phyloP scores from a whole-genome alignment of 2,113 vertebrate genomes.

The Oncorhynchus kisutch region DNA sequence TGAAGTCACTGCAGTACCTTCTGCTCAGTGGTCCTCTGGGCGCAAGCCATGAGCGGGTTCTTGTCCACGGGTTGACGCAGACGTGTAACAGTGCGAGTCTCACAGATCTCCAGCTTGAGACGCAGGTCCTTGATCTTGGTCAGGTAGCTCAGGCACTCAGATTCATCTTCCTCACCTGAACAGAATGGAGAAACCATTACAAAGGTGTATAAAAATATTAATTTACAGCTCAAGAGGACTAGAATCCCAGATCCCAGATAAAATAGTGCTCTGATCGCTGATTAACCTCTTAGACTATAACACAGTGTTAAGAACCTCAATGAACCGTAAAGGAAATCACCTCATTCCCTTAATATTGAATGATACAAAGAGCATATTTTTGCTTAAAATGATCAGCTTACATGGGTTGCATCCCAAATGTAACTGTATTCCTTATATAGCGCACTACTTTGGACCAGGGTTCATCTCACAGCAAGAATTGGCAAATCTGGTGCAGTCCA shows the following conservation, averaged over 20 bases:
- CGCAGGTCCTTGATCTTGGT: conserved; percentile 87
- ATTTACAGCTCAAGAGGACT: too few relatives aligned
- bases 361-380: too few relatives aligned
- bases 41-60: conserved; percentile 81
- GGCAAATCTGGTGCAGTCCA: too few relatives aligned
- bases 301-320: too few relatives aligned
- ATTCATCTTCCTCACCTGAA: conserved; percentile 89
- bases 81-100: conserved; percentile 79
- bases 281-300: too few relatives aligned
- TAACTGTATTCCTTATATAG: conserved; percentile 6
- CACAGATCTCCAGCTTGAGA: conserved; percentile 85
- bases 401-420: neutral
- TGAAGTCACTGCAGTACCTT: conserved; percentile 71
- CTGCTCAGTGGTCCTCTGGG: conserved; percentile 83
- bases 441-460: conserved; percentile 32
- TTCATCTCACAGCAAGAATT: conserved; percentile 3
- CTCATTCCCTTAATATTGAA: too few relatives aligned
- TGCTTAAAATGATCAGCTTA: too few relatives aligned
- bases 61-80: conserved; percentile 83
- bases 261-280: too few relatives aligned
- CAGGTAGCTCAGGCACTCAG: conserved; percentile 82
- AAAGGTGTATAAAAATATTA: neutral
- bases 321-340: too few relatives aligned
- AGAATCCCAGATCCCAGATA: too few relatives aligned
- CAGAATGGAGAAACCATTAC: neutral